Percentiles rank a stretch among this genome's conserved stretches.
phyloP scores from a whole-genome alignment of 1,140 invertebrate genomes.

The Episyrphus balteatus region DNA sequence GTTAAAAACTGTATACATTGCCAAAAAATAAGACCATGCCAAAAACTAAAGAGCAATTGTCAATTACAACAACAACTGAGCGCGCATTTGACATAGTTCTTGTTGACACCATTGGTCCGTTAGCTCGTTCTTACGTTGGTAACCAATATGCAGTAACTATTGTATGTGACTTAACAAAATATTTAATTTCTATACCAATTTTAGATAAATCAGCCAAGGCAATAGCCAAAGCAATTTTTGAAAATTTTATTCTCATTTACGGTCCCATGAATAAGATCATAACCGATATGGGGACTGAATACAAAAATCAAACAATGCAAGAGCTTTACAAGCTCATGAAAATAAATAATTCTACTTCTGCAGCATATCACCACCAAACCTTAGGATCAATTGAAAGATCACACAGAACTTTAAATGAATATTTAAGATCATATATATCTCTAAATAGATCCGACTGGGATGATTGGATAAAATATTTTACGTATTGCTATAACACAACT shows the following conservation, averaged over 20 bases:
- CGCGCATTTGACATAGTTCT: conserved; percentile 5
- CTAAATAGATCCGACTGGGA: conserved; percentile 11
- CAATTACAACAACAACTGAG: conserved; percentile 1
- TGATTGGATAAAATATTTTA: conserved; percentile 10
- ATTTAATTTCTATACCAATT: conserved; percentile 10
- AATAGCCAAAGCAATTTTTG: conserved; percentile 14
- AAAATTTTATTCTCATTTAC: conserved; percentile 9
- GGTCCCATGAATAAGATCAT: conserved; percentile 7
- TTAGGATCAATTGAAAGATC: conserved; percentile 7
- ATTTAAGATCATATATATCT: conserved; percentile 9
- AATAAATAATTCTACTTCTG: conserved; percentile 10
- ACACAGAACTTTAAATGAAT: conserved; percentile 11
- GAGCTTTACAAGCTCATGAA: conserved; percentile 11
- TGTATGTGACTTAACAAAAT: conserved; percentile 13
- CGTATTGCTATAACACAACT: conserved; percentile 14
- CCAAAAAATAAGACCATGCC: neutral
- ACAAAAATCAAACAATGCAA: conserved; percentile 13
- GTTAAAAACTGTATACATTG: conserved; percentile 4
- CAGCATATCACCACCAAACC: conserved; percentile 10
- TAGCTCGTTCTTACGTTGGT: conserved; percentile 5
- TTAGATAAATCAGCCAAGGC: conserved; percentile 10
- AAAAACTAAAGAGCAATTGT: neutral
- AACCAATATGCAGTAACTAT: conserved; percentile 12
- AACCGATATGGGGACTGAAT: conserved; percentile 10
- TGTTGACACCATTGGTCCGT: conserved; percentile 9